phyloP scores from a whole-genome alignment of 2,797 vertebrate genomes.

The Acrossocheilus wenchowensis region DNA sequence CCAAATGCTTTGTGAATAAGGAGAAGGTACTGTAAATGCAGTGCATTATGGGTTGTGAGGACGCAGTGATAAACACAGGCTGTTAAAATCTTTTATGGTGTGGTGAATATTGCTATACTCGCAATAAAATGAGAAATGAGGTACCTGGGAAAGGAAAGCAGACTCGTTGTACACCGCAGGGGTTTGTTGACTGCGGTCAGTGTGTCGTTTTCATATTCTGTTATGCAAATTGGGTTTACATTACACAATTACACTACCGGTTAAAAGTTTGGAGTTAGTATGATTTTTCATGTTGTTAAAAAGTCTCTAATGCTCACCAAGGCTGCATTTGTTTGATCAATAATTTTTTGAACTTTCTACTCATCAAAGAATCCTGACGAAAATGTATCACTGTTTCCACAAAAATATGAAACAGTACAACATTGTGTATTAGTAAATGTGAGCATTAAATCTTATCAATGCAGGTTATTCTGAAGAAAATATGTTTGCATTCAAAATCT shows the following conservation, averaged over 20 bases:
- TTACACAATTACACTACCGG: neutral
- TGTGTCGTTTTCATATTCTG: neutral
- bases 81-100: constrained; percentile 60
- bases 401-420: too few species aligned
- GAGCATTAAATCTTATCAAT: neutral
- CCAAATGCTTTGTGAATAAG: constrained; percentile 49
- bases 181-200: neutral
- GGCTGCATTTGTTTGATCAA: neutral
- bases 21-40: constrained; percentile 57
- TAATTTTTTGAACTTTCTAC: too few species aligned
- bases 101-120: constrained; percentile 62
- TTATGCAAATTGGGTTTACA: neutral
- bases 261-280: neutral
- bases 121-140: constrained; percentile 55
- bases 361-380: too few species aligned
- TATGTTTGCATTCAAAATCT: too few species aligned
- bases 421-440: too few species aligned
- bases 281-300: neutral
- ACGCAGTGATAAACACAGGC: constrained; percentile 36
- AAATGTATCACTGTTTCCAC: too few species aligned
- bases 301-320: neutral
- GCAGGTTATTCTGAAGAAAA: neutral
- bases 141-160: constrained; percentile 24
- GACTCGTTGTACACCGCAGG: neutral
- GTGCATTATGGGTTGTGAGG: constrained; percentile 12